Evolutionary conservation across 2,113 vertebrate species (phyloP), one percentile per base, ranked within the genome.

Genomic region (Pedionomus torquatus): DNA sequence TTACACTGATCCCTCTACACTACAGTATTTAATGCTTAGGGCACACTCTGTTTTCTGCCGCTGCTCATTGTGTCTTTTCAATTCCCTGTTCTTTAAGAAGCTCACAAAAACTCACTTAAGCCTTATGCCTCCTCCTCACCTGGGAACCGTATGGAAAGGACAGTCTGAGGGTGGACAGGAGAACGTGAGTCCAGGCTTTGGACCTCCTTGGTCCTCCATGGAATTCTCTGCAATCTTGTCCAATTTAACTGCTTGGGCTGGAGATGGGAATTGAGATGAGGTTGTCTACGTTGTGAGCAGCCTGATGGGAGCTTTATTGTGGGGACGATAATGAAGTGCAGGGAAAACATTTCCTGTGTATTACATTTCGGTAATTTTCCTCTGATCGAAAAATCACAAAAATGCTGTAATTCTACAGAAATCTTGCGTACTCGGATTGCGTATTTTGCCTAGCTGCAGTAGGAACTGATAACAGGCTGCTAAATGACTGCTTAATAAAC

Each of bases 401-500:
- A 89, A 61, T 16, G 21, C 93, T 79, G 84, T 87, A 96, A 84
- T 96, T 94, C 81, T 79, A 70, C 5, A 15, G 87, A 89, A 85
- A 41, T 72, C 91, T 93, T 35, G 2, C 41, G 3, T 26, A 10
- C 54, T 91, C 79, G 74, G 57, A 66, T 61, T 79, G 70, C 28
- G 1, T 65, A 25, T 93, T 93, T 95, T 95, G 60, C 70, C 74
- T 87, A 35, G 43, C 78, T 91, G 24, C 41, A 31, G 70, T 12
- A 76, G 70, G 49, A 87, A 39, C 49, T 93, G 87, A 91, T 96
- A 97, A 94, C 82, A 94, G 89, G 57, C 95, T 97, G 72, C 87
- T 94, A 93, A 95, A 95, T 95, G 90, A 87, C 93, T 97, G 91
- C 87, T 96, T 96, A 95, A 92, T 96, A 96, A 96, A 94, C 60